Evolutionary conservation across 2,888 invertebrate species (phyloP), one percentile per base, ranked within the genome.

Genomic region (Anodontia alba): DNA sequence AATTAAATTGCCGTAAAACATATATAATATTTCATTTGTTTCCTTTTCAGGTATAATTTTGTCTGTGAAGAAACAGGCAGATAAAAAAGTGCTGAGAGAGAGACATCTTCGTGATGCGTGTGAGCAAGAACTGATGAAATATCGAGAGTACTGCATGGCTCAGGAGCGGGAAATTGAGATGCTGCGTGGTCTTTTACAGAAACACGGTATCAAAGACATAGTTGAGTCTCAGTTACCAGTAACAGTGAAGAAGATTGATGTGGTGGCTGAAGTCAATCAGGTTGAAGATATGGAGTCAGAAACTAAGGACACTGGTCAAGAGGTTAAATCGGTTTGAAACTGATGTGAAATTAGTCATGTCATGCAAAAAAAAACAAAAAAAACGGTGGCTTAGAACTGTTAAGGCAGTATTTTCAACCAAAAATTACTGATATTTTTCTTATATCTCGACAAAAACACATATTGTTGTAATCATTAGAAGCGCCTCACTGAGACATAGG

Each of bases 111-210:
- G 92, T 23, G 93, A 93, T 86, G 94, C 93, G 1, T 87, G 93
- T 51, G 94, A 94, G 76, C 92, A 94, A 74, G 94, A 95, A 84
- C 90, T 95, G 42, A 83, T 88, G 36, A 94, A 94, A 86, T 94
- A 92, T 75, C 88, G 94, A 20, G 91, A 94, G 66, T 94, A 94
- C 81, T 93, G 94, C 76, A 86, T 92, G 5, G 91, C 92, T 33
- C 93, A 94, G 86, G 94, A 94, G 78, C 83, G 89, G 42, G 94
- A 95, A 78, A 94, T 95, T 31, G 93, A 93, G 80, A 84, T 87
- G 15, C 84, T 95, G 26, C 89, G 93, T 38, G 91, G 89, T 8
- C 84, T 95, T 26, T 90, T 95, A 3, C 86, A 90, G 20, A 92
- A 94, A 79, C 92, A 94, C 76, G 92, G 91, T 3, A 94, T 95